Base-by-base conservation (phyloP, 2,888 invertebrate genomes). In the Mythimna ferrago region DNA sequence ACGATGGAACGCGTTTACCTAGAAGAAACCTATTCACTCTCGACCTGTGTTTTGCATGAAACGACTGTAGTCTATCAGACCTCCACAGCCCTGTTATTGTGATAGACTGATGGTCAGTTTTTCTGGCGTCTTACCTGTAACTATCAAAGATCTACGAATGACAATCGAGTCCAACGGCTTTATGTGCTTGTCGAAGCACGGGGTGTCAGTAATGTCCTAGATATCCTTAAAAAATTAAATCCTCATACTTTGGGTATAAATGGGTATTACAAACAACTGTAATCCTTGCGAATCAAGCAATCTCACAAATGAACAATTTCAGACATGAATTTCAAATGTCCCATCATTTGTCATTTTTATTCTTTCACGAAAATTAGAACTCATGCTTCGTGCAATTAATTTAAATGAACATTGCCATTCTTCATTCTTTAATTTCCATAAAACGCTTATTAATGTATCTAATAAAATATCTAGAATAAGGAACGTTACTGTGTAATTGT, bases 281-380 rank as follows among this genome's bases (percentile, higher is more conserved):
- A 38, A 35, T 38, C n/a, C 38, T 74, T 32, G 9, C 9, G 38
- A 54, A 63, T 73, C 19, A 65, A 11, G 44, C 14, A 60, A 76
- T 74, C 16, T 19, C 44, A 60, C n/a, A 58, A 74, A 76, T 67
- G 11, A 76, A 53, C 14, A 74, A 60, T 73, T 70, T 44, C 19
- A 44, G 11, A 7, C 16, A 48, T 68, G 38, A 68, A 19, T 74
- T 76, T 76, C 76, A 76, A 66, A 26, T 38, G 26, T 76, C 26
- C 14, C 38, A 54, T 60, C 53, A 35, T 74, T 74, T 60, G 26
- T 74, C 38, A 68, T 74, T 67, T 68, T 60, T 44, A 60, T 67
- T 76, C 6, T 11, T 68, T 60, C 53, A 48, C n/a, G 26, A 48
- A 69, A 66, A 76, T 38, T 26, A 54, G 44, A 60, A 60, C 44